Conservation (phyloP, 2,888 invertebrate species). For the Globia sparganii region DNA sequence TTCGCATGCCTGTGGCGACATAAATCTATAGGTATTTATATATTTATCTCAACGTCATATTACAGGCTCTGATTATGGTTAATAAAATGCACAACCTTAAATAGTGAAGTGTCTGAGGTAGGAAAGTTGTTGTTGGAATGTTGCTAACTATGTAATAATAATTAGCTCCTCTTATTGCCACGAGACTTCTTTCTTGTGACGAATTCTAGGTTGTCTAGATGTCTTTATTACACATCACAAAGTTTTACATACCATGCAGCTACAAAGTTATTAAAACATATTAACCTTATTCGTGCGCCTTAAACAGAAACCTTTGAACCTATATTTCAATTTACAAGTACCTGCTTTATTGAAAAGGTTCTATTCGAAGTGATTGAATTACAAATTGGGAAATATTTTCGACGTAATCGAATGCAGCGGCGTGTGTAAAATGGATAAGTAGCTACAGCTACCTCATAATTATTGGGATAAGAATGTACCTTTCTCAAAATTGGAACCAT, state of each 20-base stretch:
- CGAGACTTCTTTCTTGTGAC: not conserved
- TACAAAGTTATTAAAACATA: conserved; percentile 9
- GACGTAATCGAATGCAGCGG: conserved; percentile 50
- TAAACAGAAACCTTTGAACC: not conserved
- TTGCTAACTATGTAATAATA: not conserved
- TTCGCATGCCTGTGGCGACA: no score
- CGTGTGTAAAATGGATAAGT: conserved; percentile 50
- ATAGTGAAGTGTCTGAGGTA: not conserved
- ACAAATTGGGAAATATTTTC: conserved; percentile 63
- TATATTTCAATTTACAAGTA: conserved; percentile 15
- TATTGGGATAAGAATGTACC: conserved; percentile 14
- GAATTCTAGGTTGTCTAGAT: not conserved
- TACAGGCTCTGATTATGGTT: not conserved
- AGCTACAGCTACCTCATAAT: conserved; percentile 24
- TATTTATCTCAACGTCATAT: not conserved
- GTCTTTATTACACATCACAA: not conserved
- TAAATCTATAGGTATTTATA: no score
- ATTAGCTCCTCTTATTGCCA: not conserved
- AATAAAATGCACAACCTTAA: not conserved
- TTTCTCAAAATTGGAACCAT: conserved; percentile 24
- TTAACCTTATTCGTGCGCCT: conserved; percentile 5
- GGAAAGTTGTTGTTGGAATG: not conserved
- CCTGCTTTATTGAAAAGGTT: conserved; percentile 49
- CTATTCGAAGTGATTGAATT: conserved; percentile 56
- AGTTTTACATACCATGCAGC: conserved; percentile 1